phyloP scores from a whole-genome alignment of 2,797 vertebrate genomes.

The Netta rufina region DNA sequence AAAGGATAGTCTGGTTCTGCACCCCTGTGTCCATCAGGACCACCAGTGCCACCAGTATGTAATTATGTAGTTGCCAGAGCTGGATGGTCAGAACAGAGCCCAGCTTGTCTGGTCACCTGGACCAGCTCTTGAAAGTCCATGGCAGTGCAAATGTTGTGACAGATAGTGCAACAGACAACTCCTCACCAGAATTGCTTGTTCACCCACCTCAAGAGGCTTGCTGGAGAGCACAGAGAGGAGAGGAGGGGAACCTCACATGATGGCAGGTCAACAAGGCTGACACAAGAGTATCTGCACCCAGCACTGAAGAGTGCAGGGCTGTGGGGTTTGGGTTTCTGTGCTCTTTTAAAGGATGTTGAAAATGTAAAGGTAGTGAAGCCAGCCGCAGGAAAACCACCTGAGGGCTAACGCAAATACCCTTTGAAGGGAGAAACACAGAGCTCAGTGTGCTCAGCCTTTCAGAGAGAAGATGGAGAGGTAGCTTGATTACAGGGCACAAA shows the following conservation, averaged over 20 bases:
- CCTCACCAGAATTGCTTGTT: not conserved
- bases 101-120: not conserved
- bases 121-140: not conserved
- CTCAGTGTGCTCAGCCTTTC: constrained; percentile 5
- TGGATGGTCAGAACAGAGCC: not conserved
- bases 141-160: not conserved
- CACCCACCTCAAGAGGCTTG: not conserved
- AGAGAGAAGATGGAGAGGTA: not conserved
- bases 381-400: not conserved
- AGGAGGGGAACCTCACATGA: not conserved
- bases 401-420: not conserved
- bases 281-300: not conserved
- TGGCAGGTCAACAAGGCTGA: not conserved
- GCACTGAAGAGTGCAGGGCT: not conserved
- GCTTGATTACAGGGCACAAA: constrained; percentile 32
- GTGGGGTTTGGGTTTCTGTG: not conserved
- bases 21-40: rapidly evolving
- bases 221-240: not conserved
- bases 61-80: rapidly evolving
- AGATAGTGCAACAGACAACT: not conserved
- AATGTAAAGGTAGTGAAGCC: not conserved
- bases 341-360: not conserved
- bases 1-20: not conserved
- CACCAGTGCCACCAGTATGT: rapidly evolving
- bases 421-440: not conserved